Percentiles rank a stretch among this genome's conserved stretches.
Conservation (phyloP, 2,113 vertebrate genomes). For the Cettia cetti region DNA sequence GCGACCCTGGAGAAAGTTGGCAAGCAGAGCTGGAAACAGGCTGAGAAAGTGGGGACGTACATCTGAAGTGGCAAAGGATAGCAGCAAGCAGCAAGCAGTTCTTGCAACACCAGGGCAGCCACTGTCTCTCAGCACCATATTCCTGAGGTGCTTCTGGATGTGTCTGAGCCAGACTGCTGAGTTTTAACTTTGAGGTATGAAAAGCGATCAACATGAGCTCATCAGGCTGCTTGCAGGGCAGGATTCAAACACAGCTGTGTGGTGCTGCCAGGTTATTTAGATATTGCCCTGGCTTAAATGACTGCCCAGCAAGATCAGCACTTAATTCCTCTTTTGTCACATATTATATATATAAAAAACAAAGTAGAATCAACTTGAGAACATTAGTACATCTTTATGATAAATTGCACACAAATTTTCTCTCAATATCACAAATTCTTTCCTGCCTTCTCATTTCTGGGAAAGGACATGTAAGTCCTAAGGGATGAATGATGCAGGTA, state of each 20-base stretch:
- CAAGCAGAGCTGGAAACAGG: background rate
- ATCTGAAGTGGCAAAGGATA: background rate
- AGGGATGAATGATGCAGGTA: background rate
- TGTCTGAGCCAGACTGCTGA: background rate
- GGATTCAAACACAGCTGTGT: background rate
- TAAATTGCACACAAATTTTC: background rate
- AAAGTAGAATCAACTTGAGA: background rate
- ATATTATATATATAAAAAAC: background rate
- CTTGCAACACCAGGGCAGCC: background rate
- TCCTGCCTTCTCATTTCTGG: background rate
- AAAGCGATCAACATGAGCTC: background rate
- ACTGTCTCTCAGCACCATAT: accelerated
- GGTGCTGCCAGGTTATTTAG: background rate
- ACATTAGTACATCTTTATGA: background rate
- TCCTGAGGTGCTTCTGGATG: background rate
- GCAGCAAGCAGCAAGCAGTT: background rate
- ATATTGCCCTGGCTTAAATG: background rate
- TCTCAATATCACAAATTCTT: background rate
- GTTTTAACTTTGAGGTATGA: background rate
- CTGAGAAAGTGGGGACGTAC: background rate
- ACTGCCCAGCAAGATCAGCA: background rate
- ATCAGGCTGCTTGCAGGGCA: accelerated
- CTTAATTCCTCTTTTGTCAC: background rate
- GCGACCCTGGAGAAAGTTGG: background rate
- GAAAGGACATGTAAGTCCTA: background rate